Percentiles rank a stretch among this genome's conserved stretches.
Conservation (phyloP, 2,113 vertebrate species). For the Hippoglossus stenolepis region DNA sequence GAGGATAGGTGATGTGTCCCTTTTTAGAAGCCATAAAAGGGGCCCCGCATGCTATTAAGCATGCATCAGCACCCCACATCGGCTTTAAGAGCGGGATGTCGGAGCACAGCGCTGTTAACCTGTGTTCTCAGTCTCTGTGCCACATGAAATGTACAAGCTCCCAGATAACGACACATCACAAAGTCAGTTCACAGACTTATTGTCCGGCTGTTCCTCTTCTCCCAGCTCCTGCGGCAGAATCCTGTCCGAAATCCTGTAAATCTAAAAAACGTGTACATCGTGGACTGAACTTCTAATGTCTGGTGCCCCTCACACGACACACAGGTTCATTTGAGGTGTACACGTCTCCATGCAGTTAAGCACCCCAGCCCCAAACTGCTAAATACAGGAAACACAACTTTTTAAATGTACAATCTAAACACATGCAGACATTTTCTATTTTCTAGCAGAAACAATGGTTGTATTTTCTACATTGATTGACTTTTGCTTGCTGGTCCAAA, state of each 20-base stretch:
- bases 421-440: not conserved
- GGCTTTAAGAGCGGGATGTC: constrained; percentile 45
- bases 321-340: too few relatives aligned
- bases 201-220: not conserved
- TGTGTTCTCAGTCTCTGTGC: constrained; percentile 45
- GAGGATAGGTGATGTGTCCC: constrained; percentile 58
- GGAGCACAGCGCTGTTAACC: constrained; percentile 41
- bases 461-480: constrained; percentile 21
- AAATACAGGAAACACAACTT: not conserved
- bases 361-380: not conserved
- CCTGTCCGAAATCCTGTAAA: constrained; percentile 1
- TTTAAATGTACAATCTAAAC: not conserved
- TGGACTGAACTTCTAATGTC: not conserved
- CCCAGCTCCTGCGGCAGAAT: not conserved
- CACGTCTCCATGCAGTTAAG: too few relatives aligned
- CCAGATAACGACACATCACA: constrained; percentile 5
- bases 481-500: constrained; percentile 19
- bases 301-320: too few relatives aligned
- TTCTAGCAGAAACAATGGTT: constrained; percentile 14
- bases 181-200: constrained; percentile 18
- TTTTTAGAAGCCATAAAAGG: constrained; percentile 76
- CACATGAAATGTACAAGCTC: constrained; percentile 38
- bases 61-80: constrained; percentile 60
- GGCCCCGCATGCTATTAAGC: constrained; percentile 58
- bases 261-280: constrained; percentile 9